Evolutionary conservation across 2,888 invertebrate genomes (phyloP).

Genomic region (Drosophila ustulata): DNA sequence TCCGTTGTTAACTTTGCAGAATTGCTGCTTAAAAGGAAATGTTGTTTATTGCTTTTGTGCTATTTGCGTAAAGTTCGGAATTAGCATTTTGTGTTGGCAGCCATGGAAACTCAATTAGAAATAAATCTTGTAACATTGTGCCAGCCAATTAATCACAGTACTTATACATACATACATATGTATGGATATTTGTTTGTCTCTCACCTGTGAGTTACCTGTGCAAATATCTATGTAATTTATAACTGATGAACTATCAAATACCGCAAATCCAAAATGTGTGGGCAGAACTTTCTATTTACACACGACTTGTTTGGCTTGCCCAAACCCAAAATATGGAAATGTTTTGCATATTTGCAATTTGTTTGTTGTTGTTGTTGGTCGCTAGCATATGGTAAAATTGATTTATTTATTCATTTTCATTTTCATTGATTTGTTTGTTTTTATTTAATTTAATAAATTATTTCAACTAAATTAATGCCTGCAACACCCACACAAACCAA

Average conservation of each 20-base stretch:
- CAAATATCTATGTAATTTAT: constrained; percentile 51
- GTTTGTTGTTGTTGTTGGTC: constrained; percentile 30
- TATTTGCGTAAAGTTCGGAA: background rate
- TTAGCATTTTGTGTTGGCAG: constrained; percentile 3
- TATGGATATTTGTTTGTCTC: background rate
- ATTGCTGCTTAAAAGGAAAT: background rate
- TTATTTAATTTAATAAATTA: constrained; percentile 73
- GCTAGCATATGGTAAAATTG: constrained; percentile 67
- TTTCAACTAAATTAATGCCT: constrained; percentile 72
- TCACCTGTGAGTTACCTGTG: constrained; percentile 19
- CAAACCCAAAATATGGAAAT: constrained; percentile 52
- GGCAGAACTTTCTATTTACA: constrained; percentile 51
- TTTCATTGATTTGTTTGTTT: constrained; percentile 61
- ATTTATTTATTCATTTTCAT: constrained; percentile 71
- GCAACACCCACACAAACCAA: background rate
- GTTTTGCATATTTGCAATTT: constrained; percentile 57
- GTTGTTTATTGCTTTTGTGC: constrained; percentile 3
- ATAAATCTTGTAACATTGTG: constrained; percentile 10
- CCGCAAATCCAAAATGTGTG: constrained; percentile 61
- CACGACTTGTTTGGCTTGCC: constrained; percentile 50
- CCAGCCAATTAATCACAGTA: constrained; percentile 21
- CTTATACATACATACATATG: background rate
- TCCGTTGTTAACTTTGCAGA: background rate
- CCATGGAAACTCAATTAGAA: constrained; percentile 9
- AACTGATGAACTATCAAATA: constrained; percentile 62